phyloP scores from a whole-genome alignment of 2,888 invertebrate species.

The Protophormia terraenovae region DNA sequence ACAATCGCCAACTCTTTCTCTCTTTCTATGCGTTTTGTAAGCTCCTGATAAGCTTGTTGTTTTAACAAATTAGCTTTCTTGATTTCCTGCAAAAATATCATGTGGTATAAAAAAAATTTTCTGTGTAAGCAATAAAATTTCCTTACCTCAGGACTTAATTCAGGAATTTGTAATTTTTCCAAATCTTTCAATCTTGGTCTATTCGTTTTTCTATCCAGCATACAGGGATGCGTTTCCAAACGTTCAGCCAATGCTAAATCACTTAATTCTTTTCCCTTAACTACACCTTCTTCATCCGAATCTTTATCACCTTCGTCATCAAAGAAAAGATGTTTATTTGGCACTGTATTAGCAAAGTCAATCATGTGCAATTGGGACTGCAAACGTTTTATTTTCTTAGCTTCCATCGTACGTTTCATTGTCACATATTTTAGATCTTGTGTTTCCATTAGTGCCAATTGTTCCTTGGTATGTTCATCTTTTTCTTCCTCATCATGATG shows the following conservation, averaged over 20 bases:
- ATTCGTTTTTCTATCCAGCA: constrained; percentile 87
- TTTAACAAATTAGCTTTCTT: constrained; percentile 79
- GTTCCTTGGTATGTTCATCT: constrained; percentile 90
- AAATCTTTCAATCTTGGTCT: constrained; percentile 85
- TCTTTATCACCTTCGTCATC: constrained; percentile 84
- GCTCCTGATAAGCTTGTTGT: constrained; percentile 87
- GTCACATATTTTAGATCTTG: constrained; percentile 95
- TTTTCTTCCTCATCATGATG: constrained; percentile 88
- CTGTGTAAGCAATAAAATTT: not conserved
- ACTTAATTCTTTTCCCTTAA: constrained; percentile 78
- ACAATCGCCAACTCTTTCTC: constrained; percentile 89
- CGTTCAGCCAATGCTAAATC: constrained; percentile 86
- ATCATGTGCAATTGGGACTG: constrained; percentile 92
- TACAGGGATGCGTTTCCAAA: constrained; percentile 88
- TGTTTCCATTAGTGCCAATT: constrained; percentile 93
- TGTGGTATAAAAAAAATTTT: not conserved
- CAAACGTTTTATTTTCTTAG: constrained; percentile 85
- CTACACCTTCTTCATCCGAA: constrained; percentile 79
- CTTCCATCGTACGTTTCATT: constrained; percentile 92
- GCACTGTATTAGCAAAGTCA: constrained; percentile 86
- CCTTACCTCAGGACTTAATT: constrained; percentile 83
- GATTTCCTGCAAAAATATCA: constrained; percentile 69
- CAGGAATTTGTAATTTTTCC: constrained; percentile 83
- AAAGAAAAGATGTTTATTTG: constrained; percentile 91
- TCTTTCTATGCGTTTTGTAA: constrained; percentile 88